Base-by-base conservation (phyloP, 2,797 vertebrate species). In the Artibeus jamaicensis region DNA sequence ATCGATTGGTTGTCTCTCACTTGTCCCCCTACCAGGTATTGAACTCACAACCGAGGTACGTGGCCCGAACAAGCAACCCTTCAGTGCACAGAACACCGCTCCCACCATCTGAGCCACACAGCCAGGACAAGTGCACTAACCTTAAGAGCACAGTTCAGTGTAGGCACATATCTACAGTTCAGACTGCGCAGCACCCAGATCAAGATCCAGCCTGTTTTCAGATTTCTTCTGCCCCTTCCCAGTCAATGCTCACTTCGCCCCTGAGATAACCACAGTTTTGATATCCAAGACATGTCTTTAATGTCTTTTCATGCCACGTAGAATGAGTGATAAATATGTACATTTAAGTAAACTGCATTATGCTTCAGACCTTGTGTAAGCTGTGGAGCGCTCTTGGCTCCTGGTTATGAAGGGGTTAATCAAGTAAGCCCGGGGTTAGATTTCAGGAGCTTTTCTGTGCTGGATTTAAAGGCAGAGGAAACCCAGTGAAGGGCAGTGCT, bases 401-500 rank as follows among this genome's bases (percentile, higher is more conserved):
- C 93, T 77, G 96, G 97, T 94, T 97, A 84, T 62, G 86, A 96
- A 98, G 2, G 95, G 98, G 98, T 98, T 98, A 98, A 97, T 0
- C 4, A 37, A 37, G 42, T 93, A 94, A 97, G 98, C 97, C 97
- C 96, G 88, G 96, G 96, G 97, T 97, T 97, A 93, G 78, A 76
- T 97, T 97, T 97, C 97, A 95, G 97, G 78, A 6, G 97, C 96
- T 97, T 96, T 98, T 83, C 92, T 94, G 93, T 96, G 97, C 95
- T 93, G 97, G 96, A 97, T 97, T 98, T 97, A 98, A 98, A 97
- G 76, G 93, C 97, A 97, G 97, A 86, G 96, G 96, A 98, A 98
- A 96, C 95, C 93, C 97, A 98, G 98, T 98, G 98, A 98, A 98
- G 98, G 98, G 90, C 97, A 98, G 97, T 73, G 96, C 97, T 78